Conservation (phyloP, 2,888 invertebrate species). For the Drosophila planitibia region DNA sequence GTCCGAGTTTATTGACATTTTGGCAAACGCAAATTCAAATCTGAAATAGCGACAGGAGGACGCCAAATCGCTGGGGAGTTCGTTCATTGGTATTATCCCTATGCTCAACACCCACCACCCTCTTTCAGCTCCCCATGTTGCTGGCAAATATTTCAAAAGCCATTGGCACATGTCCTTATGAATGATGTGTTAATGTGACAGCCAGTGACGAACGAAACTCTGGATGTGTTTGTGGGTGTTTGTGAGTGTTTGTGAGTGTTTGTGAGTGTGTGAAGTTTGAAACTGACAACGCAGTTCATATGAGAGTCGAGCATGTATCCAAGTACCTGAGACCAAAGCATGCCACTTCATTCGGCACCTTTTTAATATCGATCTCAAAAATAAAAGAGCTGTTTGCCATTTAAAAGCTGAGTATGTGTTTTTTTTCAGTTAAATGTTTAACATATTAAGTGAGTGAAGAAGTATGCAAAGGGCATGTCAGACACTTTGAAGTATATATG, state of each 20-base stretch:
- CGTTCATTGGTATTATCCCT: slow-evolving; percentile 22
- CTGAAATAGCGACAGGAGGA: slow-evolving; percentile 54
- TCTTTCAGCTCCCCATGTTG: slow-evolving; percentile 22
- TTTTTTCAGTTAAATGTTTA: neutral
- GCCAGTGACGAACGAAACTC: slow-evolving; percentile 41
- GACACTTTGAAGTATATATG: neutral
- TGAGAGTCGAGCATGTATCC: neutral
- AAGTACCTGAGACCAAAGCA: neutral
- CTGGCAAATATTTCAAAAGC: slow-evolving; percentile 65
- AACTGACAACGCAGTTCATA: slow-evolving; percentile 21
- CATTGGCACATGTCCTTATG: slow-evolving; percentile 83
- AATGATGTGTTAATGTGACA: slow-evolving; percentile 84
- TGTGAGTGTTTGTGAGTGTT: neutral
- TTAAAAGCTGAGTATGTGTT: too few relatives aligned
- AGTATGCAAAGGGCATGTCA: neutral
- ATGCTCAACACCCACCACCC: slow-evolving; percentile 5
- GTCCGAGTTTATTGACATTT: slow-evolving; percentile 78
- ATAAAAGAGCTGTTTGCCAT: neutral
- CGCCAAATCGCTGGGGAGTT: slow-evolving; percentile 66
- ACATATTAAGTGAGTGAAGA: neutral
- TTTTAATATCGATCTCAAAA: neutral
- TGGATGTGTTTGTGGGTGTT: neutral
- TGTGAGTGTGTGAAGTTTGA: slow-evolving; percentile 11
- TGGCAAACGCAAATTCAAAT: slow-evolving; percentile 76
- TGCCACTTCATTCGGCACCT: neutral